Base-by-base conservation (phyloP, 2,797 vertebrate species). In the Lutjanus argentimaculatus region DNA sequence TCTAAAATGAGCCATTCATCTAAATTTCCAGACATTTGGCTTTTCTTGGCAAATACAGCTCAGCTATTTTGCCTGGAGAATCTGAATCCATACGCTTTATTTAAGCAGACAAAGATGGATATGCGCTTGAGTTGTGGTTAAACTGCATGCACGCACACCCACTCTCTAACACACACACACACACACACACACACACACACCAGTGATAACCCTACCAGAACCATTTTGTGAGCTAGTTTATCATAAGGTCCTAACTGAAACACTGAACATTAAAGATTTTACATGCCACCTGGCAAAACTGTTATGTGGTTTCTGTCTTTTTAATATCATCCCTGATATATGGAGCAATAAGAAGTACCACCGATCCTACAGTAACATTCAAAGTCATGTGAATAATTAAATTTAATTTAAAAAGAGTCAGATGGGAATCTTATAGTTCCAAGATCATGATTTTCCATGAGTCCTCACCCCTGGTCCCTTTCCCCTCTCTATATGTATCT, bases 1-100 rank as follows among this genome's bases (percentile, higher is more conserved):
- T 67, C 79, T 84, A 77, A 87, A 92, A 93, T 81, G 76, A 91
- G 84, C 84, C 78, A 90, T 94, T 91, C 85, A 85, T 93, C 92
- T 89, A 86, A 85, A 93, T 93, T 89, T 89, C 53, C 80, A 83
- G 83, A 91, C 90, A 91, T 91, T 91, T 92, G 83, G 88, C 85
- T 92, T 89, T 89, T 87, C 80, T 87, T 91, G 89, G 91, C 90
- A 87, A 89, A 86, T 63, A 66, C 6, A 51, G 75, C 74, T 72
- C 30, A 43, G 66, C 45, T 77, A 69, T 86, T 88, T 82, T 83
- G 82, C 85, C 84, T 51, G 25, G 30, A 92, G 85, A 87, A 75
- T 88, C 75, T 15, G 40, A 86, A 91, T 91, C 71, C 73, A 81
- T 88, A 80, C 13, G 49, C 55, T 87, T 84, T 80, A 83, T 86